Evolutionary conservation across 2,113 vertebrate genomes (phyloP).

Genomic region (Trogon surrucura): DNA sequence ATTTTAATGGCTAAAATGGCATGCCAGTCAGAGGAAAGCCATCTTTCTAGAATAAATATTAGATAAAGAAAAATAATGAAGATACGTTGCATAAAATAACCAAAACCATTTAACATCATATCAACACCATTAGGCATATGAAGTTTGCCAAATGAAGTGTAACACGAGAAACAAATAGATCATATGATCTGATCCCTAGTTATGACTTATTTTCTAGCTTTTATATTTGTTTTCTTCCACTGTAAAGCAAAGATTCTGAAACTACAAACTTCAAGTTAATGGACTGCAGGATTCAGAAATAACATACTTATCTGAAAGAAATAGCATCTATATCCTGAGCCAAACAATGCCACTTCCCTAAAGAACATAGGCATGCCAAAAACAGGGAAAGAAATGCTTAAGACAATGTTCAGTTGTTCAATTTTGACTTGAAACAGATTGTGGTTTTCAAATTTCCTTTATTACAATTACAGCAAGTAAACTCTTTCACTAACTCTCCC

Average conservation of each 20-base stretch:
- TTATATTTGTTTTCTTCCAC: background rate
- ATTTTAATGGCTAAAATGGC: background rate
- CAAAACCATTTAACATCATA: background rate
- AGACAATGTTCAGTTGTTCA: conserved; percentile 65
- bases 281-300: background rate
- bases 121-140: background rate
- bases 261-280: background rate
- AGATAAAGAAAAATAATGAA: background rate
- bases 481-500: conserved; percentile 64
- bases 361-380: conserved; percentile 36
- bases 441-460: conserved; percentile 67
- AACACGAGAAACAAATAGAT: background rate
- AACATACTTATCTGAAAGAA: conserved; percentile 9
- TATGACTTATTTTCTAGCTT: background rate
- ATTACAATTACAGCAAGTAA: conserved; percentile 70
- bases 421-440: conserved; percentile 64
- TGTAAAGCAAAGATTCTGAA: conserved; percentile 1
- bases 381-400: conserved; percentile 18
- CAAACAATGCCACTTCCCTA: conserved; percentile 14
- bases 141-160: background rate
- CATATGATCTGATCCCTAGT: background rate
- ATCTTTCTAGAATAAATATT: background rate
- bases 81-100: background rate
- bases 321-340: background rate
- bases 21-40: background rate